Conservation (phyloP, 2,797 vertebrate species). For the Micromesistius poutassou region DNA sequence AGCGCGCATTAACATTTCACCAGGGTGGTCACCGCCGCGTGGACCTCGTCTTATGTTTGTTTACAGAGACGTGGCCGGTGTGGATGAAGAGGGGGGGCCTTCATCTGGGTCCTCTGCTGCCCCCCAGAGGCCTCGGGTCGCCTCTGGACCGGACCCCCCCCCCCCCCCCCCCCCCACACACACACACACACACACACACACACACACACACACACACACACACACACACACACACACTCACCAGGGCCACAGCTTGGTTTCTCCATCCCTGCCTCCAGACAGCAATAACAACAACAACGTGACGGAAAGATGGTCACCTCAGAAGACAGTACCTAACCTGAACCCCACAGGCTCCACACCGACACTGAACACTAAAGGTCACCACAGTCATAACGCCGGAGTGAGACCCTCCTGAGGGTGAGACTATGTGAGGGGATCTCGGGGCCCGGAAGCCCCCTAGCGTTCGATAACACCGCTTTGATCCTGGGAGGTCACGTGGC, state of each 20-base stretch:
- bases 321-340: background rate
- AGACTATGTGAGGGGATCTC: conserved; percentile 27
- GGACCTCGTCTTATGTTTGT: background rate
- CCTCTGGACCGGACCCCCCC: background rate
- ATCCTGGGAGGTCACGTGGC: conserved; percentile 66
- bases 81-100: background rate
- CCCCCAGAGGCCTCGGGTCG: no score
- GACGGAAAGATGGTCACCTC: background rate
- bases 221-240: no score
- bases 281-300: background rate
- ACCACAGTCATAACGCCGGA: background rate
- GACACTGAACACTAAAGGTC: background rate
- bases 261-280: background rate
- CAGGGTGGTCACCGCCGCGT: background rate
- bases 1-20: background rate
- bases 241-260: background rate
- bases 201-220: no score
- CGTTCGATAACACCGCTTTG: conserved; percentile 40
- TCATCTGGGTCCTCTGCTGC: no score
- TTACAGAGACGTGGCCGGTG: no score
- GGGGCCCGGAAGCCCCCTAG: conserved; percentile 56
- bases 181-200: no score
- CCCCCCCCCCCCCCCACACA: background rate
- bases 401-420: no score
- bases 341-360: background rate